phyloP scores from a whole-genome alignment of 2,797 vertebrate genomes.

The Vespertilio murinus region DNA sequence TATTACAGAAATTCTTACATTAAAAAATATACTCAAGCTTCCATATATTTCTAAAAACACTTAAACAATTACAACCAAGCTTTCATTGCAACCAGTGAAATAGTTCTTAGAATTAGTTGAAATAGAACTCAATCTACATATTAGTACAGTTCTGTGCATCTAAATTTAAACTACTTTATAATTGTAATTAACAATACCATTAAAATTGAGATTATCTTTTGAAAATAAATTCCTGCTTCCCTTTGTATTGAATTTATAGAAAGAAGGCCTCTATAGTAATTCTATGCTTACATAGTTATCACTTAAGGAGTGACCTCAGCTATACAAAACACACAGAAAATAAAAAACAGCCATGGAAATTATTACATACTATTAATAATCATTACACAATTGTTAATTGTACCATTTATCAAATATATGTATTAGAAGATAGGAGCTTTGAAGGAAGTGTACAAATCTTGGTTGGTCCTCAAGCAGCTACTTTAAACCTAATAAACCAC shows the following conservation, averaged over 20 bases:
- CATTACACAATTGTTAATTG: constrained; percentile 20
- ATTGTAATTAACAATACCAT: background rate
- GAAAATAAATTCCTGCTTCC: constrained; percentile 11
- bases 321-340: background rate
- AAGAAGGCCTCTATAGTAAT: background rate
- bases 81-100: background rate
- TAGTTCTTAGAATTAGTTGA: background rate
- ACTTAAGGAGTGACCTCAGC: background rate
- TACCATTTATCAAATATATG: constrained; percentile 10
- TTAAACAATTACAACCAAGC: constrained; percentile 11
- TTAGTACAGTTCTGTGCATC: background rate
- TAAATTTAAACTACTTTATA: constrained; percentile 1
- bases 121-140: background rate
- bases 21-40: background rate
- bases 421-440: background rate
- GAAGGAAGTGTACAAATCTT: background rate
- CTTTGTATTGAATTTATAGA: background rate
- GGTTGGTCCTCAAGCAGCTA: background rate
- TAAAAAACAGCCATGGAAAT: background rate
- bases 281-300: background rate
- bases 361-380: background rate
- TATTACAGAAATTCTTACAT: background rate
- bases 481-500: constrained; percentile 2
- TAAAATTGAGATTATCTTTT: background rate
- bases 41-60: background rate